Base-by-base conservation (phyloP, 2,113 vertebrate genomes). In the Chroicocephalus ridibundus region DNA sequence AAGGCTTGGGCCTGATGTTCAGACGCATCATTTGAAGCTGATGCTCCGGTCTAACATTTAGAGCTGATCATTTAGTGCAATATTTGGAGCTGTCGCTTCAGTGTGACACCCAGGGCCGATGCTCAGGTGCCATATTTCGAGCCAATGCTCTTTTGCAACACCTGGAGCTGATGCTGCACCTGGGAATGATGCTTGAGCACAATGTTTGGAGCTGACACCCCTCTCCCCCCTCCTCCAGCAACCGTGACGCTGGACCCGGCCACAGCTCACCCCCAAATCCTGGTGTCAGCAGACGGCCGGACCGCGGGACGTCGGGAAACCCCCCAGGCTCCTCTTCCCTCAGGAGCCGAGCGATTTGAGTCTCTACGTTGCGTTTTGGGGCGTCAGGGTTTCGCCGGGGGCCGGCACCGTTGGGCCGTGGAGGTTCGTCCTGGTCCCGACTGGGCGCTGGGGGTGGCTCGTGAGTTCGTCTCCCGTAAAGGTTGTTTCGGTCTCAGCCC, bases 371-470 rank as follows among this genome's bases (percentile, higher is more conserved):
- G 54, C 31, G 27, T 64, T n/a, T 36, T 79, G 66, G 42, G 49
- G 11, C 2, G 0, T 17, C 79, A 64, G 32, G 49, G 74, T 13
- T 69, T 91, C 15, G 9, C 29, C 0, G 32, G 17, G 20, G 27
- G 34, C 8, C 1, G 6, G 47, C 61, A 34, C 17, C 54, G 66
- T 17, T 84, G 66, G 60, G 36, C 36, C 6, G 36, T 62, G 54
- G 44, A 69, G n/a, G 17, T 83, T 62, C 1, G 0, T 24, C 36
- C 36, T 0, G 0, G 42, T 32, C 9, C 55, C 0, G 2, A 46
- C 54, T 74, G 60, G 60, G 58, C 32, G 3, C 24, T 91, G 20
- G 60, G 34, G 2, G 16, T 57, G 20, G 32, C 79, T 79, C 1
- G 1, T 25, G 65, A 69, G 29, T 75, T 64, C 0, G 1, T 80